Conservation (phyloP, 2,888 invertebrate genomes). For the Orthonevra nobilis region DNA sequence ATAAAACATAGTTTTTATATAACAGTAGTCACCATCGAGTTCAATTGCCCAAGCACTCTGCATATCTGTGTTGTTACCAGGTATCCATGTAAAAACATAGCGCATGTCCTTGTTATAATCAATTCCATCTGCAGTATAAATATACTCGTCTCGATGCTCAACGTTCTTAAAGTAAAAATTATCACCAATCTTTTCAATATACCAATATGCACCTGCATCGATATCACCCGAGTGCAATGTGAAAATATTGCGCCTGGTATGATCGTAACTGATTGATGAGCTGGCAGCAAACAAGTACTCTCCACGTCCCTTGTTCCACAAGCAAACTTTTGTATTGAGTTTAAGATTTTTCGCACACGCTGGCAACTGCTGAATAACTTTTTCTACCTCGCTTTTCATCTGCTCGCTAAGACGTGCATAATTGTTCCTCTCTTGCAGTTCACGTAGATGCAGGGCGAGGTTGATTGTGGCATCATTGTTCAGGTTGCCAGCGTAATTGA, state of each 20-base stretch:
- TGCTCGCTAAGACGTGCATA: background rate
- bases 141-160: conserved; percentile 22
- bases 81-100: conserved; percentile 35
- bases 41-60: conserved; percentile 44
- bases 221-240: conserved; percentile 33
- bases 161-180: conserved; percentile 12
- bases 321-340: conserved; percentile 6
- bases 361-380: conserved; percentile 13
- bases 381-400: background rate
- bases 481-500: conserved; percentile 24
- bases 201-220: background rate
- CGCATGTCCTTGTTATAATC: conserved; percentile 30
- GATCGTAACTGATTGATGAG: conserved; percentile 19
- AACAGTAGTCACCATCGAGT: too few species aligned
- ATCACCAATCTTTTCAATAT: background rate
- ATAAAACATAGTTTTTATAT: too few species aligned
- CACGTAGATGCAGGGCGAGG: background rate
- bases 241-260: conserved; percentile 6
- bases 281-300: conserved; percentile 26
- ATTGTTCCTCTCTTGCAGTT: background rate
- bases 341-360: conserved; percentile 27
- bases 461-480: conserved; percentile 24
- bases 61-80: conserved; percentile 31
- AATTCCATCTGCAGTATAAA: conserved; percentile 15
- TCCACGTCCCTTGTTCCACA: conserved; percentile 29